Evolutionary conservation across 2,797 vertebrate genomes (phyloP).

Genomic region (Diceros bicornis): DNA sequence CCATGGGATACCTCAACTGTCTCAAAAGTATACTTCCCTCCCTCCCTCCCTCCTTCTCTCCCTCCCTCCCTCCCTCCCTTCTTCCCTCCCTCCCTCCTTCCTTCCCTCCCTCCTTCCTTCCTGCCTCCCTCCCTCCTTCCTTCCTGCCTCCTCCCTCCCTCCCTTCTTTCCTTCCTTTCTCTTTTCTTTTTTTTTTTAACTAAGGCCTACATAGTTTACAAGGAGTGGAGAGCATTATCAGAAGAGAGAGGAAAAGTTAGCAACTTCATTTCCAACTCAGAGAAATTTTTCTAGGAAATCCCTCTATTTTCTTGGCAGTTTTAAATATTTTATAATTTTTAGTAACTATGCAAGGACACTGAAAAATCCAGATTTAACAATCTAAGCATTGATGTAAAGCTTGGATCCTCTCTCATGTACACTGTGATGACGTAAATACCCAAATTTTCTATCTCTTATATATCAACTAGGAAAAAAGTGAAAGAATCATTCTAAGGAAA

Average conservation of each 20-base stretch:
- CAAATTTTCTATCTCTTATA: neutral
- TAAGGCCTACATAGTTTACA: neutral
- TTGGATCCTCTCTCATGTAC: neutral
- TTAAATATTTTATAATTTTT: neutral
- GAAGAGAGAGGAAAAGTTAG: neutral
- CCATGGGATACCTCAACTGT: too few relatives aligned
- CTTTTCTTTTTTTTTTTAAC: neutral
- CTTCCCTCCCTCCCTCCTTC: too few relatives aligned
- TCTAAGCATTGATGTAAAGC: neutral
- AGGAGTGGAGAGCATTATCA: neutral
- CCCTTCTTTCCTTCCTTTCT: too few relatives aligned
- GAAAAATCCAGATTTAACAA: neutral
- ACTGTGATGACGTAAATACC: neutral
- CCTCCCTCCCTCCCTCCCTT: neutral
- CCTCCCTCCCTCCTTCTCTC: too few relatives aligned
- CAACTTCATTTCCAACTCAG: neutral
- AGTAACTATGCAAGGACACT: too few relatives aligned
- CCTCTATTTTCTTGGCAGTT: neutral
- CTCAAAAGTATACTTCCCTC: too few relatives aligned
- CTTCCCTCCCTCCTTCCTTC: too few relatives aligned
- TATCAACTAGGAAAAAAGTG: neutral
- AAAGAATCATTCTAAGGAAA: neutral
- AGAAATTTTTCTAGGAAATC: neutral
- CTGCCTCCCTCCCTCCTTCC: too few relatives aligned
- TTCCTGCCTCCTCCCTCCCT: too few relatives aligned